These are phyloP conservation scores for Cosmorhoe ocellata DNA, from an alignment of 2,888 invertebrate species.

Conservation along the genomic window DNA sequence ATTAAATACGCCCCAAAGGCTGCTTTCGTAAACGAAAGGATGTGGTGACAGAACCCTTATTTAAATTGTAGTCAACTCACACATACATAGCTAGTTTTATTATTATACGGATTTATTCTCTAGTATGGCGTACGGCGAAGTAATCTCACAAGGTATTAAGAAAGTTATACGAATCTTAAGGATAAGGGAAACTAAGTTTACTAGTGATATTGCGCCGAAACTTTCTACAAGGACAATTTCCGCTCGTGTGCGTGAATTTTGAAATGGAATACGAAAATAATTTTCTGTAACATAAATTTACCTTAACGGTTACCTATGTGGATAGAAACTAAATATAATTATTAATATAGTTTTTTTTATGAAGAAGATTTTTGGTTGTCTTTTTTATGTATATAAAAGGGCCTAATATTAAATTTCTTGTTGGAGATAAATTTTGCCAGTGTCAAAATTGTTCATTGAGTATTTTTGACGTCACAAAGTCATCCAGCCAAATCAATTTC, in stretches of 20 bases:
- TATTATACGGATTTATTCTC: slow-evolving; percentile 58
- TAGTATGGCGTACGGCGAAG: slow-evolving; percentile 62
- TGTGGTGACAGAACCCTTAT: slow-evolving; percentile 8
- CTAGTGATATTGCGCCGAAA: slow-evolving; percentile 71
- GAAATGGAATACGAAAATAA: slow-evolving; percentile 29
- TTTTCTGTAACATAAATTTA: neutral
- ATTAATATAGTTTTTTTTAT: too few relatives aligned
- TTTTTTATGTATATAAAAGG: too few relatives aligned
- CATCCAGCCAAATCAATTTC: too few relatives aligned
- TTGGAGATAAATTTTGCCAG: too few relatives aligned
- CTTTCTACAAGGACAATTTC: slow-evolving; percentile 65
- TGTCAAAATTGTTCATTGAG: too few relatives aligned
- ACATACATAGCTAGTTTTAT: slow-evolving; percentile 8
- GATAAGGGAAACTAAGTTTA: slow-evolving; percentile 62
- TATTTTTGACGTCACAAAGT: too few relatives aligned
- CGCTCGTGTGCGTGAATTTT: slow-evolving; percentile 44
- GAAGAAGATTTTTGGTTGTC: too few relatives aligned
- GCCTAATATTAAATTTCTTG: too few relatives aligned
- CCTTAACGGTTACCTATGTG: too few relatives aligned
- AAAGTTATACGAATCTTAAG: slow-evolving; percentile 76
- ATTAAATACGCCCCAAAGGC: too few relatives aligned
- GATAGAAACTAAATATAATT: too few relatives aligned
- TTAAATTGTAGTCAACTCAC: neutral
- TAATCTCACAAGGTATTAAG: slow-evolving; percentile 76
- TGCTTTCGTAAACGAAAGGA: too few relatives aligned